A percentile compares a stretch with the other conserved stretches of the same genome.
Conservation (phyloP, 2,113 vertebrate genomes). For the Myrmecophaga tridactyla region DNA sequence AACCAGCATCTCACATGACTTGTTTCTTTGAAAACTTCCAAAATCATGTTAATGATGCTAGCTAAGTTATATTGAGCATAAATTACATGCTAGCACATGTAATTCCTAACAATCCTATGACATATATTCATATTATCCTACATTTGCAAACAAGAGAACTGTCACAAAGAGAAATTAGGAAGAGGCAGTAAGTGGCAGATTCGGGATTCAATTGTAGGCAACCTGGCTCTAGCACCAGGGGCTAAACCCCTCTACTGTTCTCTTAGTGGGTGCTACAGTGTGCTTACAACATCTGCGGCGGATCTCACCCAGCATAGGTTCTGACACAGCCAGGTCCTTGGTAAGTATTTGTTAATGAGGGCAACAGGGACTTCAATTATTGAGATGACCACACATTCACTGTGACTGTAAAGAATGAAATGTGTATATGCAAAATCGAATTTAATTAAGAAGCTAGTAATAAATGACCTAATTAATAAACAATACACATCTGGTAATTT, state of each 20-base stretch:
- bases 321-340: background rate
- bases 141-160: background rate
- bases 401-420: background rate
- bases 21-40: background rate
- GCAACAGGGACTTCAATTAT: background rate
- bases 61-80: background rate
- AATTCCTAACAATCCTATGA: background rate
- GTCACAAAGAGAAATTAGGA: background rate
- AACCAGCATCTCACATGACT: background rate
- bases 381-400: background rate
- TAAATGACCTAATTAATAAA: constrained; percentile 43
- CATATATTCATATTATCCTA: background rate
- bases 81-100: background rate
- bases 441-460: constrained; percentile 33
- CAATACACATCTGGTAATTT: background rate
- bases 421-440: background rate
- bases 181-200: background rate
- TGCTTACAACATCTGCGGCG: background rate
- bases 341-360: background rate
- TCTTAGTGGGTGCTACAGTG: background rate
- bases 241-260: background rate
- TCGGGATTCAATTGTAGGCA: background rate
- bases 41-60: background rate
- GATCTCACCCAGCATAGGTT: background rate
- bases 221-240: background rate